Evolutionary conservation across 2,797 vertebrate species (phyloP).

Genomic region (Anabas testudineus): DNA sequence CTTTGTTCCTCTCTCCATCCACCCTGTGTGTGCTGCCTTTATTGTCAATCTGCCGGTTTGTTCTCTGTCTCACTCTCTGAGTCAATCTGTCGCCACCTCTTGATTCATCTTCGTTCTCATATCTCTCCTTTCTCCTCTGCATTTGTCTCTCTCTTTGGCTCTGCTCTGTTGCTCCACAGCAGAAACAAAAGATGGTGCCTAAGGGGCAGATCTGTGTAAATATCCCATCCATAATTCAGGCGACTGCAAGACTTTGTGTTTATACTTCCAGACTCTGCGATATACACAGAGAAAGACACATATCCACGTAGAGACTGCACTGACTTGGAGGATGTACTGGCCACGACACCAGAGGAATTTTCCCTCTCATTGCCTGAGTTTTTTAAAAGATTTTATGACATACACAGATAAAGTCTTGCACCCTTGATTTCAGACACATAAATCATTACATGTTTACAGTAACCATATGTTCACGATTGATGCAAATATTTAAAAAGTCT

Average conservation of each 20-base stretch:
- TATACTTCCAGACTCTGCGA: constrained; percentile 28
- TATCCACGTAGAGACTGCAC: constrained; percentile 23
- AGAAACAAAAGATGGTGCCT: constrained; percentile 52
- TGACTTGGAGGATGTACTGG: background rate
- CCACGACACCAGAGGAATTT: background rate
- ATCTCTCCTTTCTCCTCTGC: constrained; percentile 18
- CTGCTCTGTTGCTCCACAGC: constrained; percentile 34
- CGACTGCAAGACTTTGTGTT: constrained; percentile 52
- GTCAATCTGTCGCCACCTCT: constrained; percentile 31
- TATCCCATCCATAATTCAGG: constrained; percentile 72
- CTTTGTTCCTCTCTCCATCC: constrained; percentile 1
- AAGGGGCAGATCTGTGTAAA: constrained; percentile 60
- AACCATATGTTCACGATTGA: background rate
- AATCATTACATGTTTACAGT: background rate
- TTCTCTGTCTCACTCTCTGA: constrained; percentile 16
- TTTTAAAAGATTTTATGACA: background rate
- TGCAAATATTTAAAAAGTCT: background rate
- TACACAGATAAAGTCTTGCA: background rate
- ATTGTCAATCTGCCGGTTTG: constrained; percentile 27
- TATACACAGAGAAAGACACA: constrained; percentile 49
- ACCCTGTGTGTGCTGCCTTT: background rate
- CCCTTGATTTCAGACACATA: background rate
- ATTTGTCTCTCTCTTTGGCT: constrained; percentile 35
- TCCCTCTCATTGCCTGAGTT: background rate
- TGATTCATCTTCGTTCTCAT: constrained; percentile 21